Percentiles rank a stretch among this genome's conserved stretches.
phyloP scores from a whole-genome alignment of 2,888 invertebrate species.

The Mimumesa dahlbomi region DNA sequence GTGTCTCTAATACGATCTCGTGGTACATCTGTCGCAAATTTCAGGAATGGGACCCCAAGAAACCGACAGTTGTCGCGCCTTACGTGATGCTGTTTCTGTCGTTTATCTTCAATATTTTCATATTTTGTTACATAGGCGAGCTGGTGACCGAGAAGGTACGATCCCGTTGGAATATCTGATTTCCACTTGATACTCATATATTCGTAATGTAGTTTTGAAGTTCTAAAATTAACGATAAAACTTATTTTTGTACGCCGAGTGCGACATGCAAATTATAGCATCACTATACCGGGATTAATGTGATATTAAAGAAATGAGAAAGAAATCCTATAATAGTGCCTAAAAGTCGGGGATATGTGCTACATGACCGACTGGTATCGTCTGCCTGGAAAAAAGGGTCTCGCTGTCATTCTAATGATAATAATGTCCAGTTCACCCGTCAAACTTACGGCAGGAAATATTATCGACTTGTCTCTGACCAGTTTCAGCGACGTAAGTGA shows the following conservation, averaged over 20 bases:
- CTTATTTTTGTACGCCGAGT: too few species aligned
- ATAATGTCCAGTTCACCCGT: constrained; percentile 64
- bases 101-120: constrained; percentile 70
- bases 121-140: constrained; percentile 73
- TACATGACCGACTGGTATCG: constrained; percentile 65
- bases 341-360: constrained; percentile 44
- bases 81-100: constrained; percentile 65
- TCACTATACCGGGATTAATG: too few species aligned
- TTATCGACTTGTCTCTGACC: constrained; percentile 65
- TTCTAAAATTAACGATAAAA: background rate
- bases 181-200: too few species aligned
- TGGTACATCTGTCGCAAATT: too few species aligned
- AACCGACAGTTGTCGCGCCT: constrained; percentile 29
- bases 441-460: constrained; percentile 70
- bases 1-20: too few species aligned
- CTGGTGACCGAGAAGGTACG: constrained; percentile 64
- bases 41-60: constrained; percentile 31
- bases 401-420: constrained; percentile 63
- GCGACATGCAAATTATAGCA: too few species aligned
- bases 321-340: constrained; percentile 48
- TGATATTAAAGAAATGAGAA: too few species aligned
- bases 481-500: constrained; percentile 63
- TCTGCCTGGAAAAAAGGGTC: constrained; percentile 42
- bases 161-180: background rate
- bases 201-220: background rate